Conservation (phyloP, 1,140 invertebrate species). For the Lasioglossum albipes region DNA sequence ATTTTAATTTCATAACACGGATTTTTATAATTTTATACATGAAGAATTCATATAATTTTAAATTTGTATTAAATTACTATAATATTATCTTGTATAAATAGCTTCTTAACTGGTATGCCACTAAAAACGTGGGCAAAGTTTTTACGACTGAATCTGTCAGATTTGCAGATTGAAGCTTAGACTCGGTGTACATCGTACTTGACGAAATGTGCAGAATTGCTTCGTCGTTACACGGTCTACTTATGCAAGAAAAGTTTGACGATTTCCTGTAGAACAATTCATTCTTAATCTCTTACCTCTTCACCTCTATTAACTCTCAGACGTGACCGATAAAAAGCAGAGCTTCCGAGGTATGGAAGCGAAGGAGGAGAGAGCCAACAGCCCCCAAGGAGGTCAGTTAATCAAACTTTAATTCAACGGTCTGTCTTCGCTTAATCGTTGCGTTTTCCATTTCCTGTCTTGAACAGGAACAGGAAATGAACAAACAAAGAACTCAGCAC, state of each 20-base stretch:
- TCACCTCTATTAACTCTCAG: background rate
- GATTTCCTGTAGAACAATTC: constrained; percentile 10
- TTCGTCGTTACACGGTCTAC: constrained; percentile 18
- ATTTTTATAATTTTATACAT: too few species aligned
- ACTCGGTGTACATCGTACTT: constrained; percentile 44
- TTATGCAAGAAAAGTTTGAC: background rate
- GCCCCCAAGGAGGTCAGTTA: constrained; percentile 10
- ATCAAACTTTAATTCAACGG: constrained; percentile 39
- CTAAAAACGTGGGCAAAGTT: too few species aligned
- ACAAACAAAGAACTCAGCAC: background rate
- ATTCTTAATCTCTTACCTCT: background rate
- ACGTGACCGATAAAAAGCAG: constrained; percentile 4
- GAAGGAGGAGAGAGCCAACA: background rate
- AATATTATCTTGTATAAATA: too few species aligned
- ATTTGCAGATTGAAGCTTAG: too few species aligned
- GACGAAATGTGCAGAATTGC: constrained; percentile 51
- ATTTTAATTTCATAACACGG: too few species aligned
- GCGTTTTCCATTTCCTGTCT: constrained; percentile 31
- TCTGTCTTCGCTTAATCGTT: constrained; percentile 17
- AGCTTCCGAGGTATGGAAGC: background rate
- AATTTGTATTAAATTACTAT: too few species aligned
- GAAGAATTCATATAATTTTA: too few species aligned
- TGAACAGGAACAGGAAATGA: background rate
- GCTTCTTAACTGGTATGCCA: too few species aligned
- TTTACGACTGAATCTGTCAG: too few species aligned